Conservation (phyloP, 2,797 vertebrate genomes). For the Smutsia temminckii region DNA sequence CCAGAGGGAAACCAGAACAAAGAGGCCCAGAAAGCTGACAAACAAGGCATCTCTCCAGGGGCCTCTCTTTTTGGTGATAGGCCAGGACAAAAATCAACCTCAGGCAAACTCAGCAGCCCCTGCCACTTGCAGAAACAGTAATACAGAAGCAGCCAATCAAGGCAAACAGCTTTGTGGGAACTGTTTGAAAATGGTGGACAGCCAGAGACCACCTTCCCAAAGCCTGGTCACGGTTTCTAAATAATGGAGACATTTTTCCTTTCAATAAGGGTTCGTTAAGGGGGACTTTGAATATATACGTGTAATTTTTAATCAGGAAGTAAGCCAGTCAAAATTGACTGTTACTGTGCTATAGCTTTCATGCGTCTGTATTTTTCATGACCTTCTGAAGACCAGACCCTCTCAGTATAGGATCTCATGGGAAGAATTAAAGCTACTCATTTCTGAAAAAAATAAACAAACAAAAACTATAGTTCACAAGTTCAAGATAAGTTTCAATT, state of each 20-base stretch:
- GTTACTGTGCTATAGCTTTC: background rate
- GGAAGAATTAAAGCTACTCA: background rate
- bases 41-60: background rate
- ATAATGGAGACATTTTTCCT: background rate
- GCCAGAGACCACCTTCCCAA: background rate
- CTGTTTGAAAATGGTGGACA: background rate
- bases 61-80: background rate
- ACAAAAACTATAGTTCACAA: background rate
- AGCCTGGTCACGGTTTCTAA: background rate
- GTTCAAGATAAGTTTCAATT: background rate
- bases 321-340: background rate
- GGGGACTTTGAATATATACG: background rate
- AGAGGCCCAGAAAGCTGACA: background rate
- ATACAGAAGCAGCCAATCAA: background rate
- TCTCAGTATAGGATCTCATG: background rate
- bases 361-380: background rate
- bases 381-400: background rate
- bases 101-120: background rate
- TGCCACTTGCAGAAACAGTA: background rate
- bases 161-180: background rate
- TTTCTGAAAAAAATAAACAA: background rate
- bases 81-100: background rate
- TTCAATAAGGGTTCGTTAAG: background rate
- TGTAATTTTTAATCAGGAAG: constrained; percentile 16
- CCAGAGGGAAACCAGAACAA: background rate